Evolutionary conservation across 1,140 invertebrate genomes (phyloP).

Genomic region (Triops cancriformis): DNA sequence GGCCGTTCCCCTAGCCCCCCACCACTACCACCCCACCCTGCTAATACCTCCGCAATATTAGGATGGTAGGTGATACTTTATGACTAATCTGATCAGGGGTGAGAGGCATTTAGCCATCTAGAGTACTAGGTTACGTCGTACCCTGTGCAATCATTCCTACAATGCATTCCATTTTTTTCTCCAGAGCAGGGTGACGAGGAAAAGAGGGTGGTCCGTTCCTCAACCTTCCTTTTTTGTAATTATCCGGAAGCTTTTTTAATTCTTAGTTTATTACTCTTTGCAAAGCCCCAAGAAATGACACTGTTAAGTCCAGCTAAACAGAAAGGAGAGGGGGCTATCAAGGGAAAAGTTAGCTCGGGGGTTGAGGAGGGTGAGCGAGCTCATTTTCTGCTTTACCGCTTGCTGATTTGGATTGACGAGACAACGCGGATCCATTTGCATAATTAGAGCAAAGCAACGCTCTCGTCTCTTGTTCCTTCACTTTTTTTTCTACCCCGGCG

Average conservation of each 20-base stretch:
- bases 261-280: too few relatives aligned
- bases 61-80: constrained; percentile 1
- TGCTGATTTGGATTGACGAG: constrained; percentile 13
- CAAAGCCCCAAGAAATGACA: too few relatives aligned
- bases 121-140: too few relatives aligned
- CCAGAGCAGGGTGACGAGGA: too few relatives aligned
- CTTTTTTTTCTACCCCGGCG: not conserved
- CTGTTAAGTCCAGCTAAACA: too few relatives aligned
- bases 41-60: not conserved
- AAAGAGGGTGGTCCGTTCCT: too few relatives aligned
- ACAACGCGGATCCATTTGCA: not conserved
- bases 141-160: too few relatives aligned
- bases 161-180: too few relatives aligned
- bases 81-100: not conserved
- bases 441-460: not conserved
- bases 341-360: not conserved
- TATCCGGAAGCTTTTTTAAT: too few relatives aligned
- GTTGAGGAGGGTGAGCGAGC: not conserved
- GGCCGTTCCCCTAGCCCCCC: not conserved
- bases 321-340: not conserved
- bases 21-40: too few relatives aligned
- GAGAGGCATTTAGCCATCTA: too few relatives aligned
- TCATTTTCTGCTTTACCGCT: constrained; percentile 13
- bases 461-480: not conserved
- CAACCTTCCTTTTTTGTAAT: too few relatives aligned